Evolutionary conservation across 2,888 invertebrate species (phyloP).

Genomic region (Bellardia bayeri): DNA sequence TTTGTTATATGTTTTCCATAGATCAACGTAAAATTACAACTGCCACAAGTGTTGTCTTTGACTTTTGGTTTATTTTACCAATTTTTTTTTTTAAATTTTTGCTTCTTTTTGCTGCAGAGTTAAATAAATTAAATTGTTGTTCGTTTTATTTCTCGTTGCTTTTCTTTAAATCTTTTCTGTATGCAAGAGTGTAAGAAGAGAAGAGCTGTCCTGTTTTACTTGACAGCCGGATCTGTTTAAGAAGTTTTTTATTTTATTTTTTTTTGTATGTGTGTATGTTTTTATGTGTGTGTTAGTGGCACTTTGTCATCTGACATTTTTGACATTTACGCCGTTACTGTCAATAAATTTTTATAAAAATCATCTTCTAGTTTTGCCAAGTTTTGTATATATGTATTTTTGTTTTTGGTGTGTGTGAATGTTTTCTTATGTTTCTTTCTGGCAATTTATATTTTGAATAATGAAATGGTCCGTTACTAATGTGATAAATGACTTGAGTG

Average conservation of each 20-base stretch:
- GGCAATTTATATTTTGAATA: conserved; percentile 44
- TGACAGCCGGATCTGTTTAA: conserved; percentile 66
- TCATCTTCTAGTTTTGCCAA: conserved; percentile 55
- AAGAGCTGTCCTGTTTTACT: conserved; percentile 33
- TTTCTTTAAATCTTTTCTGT: not conserved
- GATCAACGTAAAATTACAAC: not conserved
- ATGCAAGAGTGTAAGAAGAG: not conserved
- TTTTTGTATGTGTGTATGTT: not conserved
- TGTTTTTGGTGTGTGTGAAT: not conserved
- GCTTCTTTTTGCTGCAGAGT: not conserved
- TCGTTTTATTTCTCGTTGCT: conserved; percentile 27
- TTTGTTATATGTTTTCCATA: conserved; percentile 14
- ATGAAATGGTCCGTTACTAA: conserved; percentile 64
- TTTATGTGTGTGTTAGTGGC: conserved; percentile 25
- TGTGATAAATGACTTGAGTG: conserved; percentile 61
- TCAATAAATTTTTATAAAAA: conserved; percentile 71
- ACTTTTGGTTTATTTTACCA: not conserved
- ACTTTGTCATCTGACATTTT: conserved; percentile 62
- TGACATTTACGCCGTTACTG: conserved; percentile 72
- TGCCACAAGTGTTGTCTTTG: conserved; percentile 24
- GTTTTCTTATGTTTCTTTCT: conserved; percentile 22
- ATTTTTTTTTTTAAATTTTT: not conserved
- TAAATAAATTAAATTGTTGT: conserved; percentile 63
- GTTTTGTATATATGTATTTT: conserved; percentile 29
- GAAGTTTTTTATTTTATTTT: conserved; percentile 34